Base-by-base conservation (phyloP, 2,888 invertebrate species). In the Microctonus hyperodae region DNA sequence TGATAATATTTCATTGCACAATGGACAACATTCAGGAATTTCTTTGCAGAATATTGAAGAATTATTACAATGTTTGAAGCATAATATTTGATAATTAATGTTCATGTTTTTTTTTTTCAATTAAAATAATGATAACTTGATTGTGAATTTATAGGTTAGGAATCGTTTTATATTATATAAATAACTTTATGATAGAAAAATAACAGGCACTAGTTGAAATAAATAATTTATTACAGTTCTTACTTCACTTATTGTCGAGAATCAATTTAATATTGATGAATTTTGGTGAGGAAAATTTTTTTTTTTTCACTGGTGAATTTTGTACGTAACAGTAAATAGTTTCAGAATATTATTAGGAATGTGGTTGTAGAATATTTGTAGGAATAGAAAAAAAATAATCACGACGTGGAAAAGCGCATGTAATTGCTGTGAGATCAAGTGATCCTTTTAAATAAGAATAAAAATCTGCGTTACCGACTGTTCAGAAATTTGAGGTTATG, bases 31-130 rank as follows among this genome's bases (percentile, higher is more conserved):
- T 78, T 89, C 88, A 57, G 95, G 95, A 79, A 96, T 87, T 74
- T 86, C 85, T 78, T 92, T 91, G 82, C 94, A 95, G 86, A 95
- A 94, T 75, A 95, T 90, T n/a, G 79, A 81, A 86, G 91, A 90
- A 72, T 91, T 88, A 67, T 88, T 89, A 84, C 96, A 96, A 85
- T 96, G 96, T 86, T 94, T 93, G 85, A 95, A 94, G 87, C 96
- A 96, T 83, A 95, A 88, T 82, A 96, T 92, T 78, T 92, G 92
- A 77, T 92, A 91, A 87, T 93, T 40, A 40, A 22, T 22, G 13
- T 50, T 67, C 72, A 72, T n/a, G n/a, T 72, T 61, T 13, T 50
- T 56, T 61, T 23, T 10, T 31, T 9, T 25, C 61, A 9, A 44
- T 60, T 22, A 69, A 69, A 16, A 57, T 58, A 48, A 40, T 33